Evolutionary conservation across 2,888 invertebrate species (phyloP).

Genomic region (Yponomeuta evonymella): DNA sequence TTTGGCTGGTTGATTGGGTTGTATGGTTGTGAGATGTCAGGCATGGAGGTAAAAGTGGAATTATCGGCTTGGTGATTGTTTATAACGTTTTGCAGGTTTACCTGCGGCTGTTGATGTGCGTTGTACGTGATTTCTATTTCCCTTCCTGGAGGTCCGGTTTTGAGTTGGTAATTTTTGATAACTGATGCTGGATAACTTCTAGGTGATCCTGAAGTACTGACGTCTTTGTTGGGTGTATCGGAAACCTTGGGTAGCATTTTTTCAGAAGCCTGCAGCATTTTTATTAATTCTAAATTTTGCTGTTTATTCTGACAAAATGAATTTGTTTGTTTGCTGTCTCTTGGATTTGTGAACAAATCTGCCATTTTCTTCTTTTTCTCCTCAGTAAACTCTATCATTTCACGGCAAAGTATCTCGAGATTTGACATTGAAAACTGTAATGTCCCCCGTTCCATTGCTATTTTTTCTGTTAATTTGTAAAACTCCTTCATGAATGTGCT

Average conservation of each 20-base stretch:
- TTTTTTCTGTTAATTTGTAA: constrained; percentile 5
- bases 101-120: constrained; percentile 19
- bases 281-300: neutral
- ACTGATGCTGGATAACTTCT: neutral
- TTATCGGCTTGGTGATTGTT: neutral
- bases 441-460: constrained; percentile 11
- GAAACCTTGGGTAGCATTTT: neutral
- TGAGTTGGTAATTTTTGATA: constrained; percentile 23
- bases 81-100: neutral
- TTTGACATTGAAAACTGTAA: neutral
- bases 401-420: constrained; percentile 10
- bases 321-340: neutral
- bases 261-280: neutral
- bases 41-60: neutral
- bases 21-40: neutral
- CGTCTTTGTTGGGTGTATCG: neutral
- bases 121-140: constrained; percentile 30
- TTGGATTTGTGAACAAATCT: neutral
- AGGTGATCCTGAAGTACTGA: neutral
- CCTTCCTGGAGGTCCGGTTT: constrained; percentile 28
- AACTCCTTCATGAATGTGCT: constrained; percentile 12
- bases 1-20: neutral
- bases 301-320: neutral
- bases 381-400: constrained; percentile 18
- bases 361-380: neutral